Evolutionary conservation across 2,888 invertebrate species (phyloP).

Genomic region (Epinotia brunnichana): DNA sequence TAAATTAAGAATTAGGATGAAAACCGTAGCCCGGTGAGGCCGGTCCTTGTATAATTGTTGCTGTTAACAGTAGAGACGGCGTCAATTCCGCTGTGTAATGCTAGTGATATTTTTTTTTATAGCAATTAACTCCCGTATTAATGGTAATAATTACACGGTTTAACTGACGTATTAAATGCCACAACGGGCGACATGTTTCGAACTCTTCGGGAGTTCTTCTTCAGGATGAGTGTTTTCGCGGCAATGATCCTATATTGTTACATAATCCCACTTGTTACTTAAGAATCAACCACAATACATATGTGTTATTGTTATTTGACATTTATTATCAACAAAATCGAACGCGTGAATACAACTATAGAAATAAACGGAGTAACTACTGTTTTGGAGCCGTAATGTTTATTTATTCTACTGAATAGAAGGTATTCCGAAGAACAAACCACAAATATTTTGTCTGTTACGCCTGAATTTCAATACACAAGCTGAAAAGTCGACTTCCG

Average conservation of each 20-base stretch:
- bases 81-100: neutral
- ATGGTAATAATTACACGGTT: no score
- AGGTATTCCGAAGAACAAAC: neutral
- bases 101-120: no score
- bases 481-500: constrained; percentile 35
- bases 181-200: no score
- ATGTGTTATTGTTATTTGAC: neutral
- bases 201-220: no score
- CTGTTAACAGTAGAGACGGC: neutral
- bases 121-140: no score
- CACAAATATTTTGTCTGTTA: constrained; percentile 25
- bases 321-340: neutral
- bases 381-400: neutral
- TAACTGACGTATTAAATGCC: no score
- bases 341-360: neutral
- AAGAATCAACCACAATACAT: neutral
- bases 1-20: constrained; percentile 17
- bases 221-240: no score
- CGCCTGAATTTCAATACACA: constrained; percentile 32
- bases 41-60: neutral
- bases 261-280: no score
- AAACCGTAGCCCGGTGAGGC: constrained; percentile 1
- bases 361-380: neutral
- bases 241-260: no score
- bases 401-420: constrained; percentile 1